These are phyloP conservation scores for Heteromyza rotundicornis DNA, from an alignment of 2,888 invertebrate species.

Conservation along the genomic window DNA sequence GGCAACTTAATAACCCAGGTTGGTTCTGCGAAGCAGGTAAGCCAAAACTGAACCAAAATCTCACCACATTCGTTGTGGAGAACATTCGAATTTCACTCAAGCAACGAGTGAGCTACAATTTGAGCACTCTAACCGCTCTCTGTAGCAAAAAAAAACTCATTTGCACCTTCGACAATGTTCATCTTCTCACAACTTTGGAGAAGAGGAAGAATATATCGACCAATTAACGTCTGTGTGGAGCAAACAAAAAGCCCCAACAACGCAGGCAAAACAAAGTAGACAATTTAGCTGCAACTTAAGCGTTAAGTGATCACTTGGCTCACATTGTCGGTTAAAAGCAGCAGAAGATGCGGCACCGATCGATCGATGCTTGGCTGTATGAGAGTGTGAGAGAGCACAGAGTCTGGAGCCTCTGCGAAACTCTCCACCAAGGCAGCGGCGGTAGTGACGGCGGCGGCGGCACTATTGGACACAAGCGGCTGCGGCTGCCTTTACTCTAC, in stretches of 20 bases:
- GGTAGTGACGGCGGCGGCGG: conserved; percentile 15
- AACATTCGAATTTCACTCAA: too few species aligned
- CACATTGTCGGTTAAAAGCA: neutral
- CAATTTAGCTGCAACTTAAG: conserved; percentile 3
- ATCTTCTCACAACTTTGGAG: too few species aligned
- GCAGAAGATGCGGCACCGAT: neutral
- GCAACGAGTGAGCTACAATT: neutral
- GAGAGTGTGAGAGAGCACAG: neutral
- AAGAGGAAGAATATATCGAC: neutral
- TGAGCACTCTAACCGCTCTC: too few species aligned
- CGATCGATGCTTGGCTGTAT: neutral
- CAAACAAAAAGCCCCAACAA: neutral
- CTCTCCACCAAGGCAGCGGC: too few species aligned
- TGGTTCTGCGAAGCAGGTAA: too few species aligned
- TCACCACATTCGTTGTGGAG: neutral
- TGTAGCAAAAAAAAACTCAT: too few species aligned
- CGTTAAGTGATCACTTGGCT: neutral
- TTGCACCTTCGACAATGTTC: too few species aligned
- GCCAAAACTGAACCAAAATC: too few species aligned
- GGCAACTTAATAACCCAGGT: too few species aligned
- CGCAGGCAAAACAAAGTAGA: too few species aligned
- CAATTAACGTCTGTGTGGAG: neutral
- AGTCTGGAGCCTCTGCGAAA: neutral
- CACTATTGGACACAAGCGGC: neutral
- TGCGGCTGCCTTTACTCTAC: neutral